A percentile compares a stretch with the other conserved stretches of the same genome.
Conservation (phyloP, 1,140 invertebrate genomes). For the Ridgeia piscesae region DNA sequence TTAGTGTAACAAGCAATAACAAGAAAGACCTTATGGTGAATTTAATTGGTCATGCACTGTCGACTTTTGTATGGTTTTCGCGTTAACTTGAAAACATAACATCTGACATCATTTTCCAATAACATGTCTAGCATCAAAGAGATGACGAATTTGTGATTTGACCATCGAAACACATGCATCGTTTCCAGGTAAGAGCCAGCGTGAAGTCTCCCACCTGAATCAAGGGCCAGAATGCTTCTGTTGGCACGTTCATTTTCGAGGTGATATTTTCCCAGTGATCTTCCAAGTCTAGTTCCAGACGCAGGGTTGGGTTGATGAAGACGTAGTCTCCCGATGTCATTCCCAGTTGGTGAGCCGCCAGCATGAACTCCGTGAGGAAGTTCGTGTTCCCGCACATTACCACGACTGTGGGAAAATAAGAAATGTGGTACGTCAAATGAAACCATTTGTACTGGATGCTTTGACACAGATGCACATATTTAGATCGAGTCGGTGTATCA, state of each 20-base stretch:
- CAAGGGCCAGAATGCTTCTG: not conserved
- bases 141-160: not conserved
- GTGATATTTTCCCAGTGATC: not conserved
- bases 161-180: not conserved
- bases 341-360: slow-evolving; percentile 23
- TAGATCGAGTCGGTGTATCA: no score
- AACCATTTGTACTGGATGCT: not conserved
- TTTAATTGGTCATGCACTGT: not conserved
- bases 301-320: slow-evolving; percentile 92
- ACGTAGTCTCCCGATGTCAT: slow-evolving; percentile 86
- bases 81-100: not conserved
- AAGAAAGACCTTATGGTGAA: not conserved
- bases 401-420: slow-evolving; percentile 71
- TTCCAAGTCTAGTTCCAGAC: slow-evolving; percentile 71
- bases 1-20: not conserved
- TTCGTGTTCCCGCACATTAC: slow-evolving; percentile 83
- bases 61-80: not conserved
- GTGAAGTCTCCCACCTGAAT: not conserved
- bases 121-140: no score
- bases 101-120: no score
- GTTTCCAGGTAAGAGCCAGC: not conserved
- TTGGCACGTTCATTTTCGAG: not conserved
- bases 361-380: slow-evolving; percentile 55
- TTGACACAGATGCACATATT: no score
- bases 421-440: not conserved